Base-by-base conservation (phyloP, 2,113 vertebrate genomes). In the Ceyx margarethae region DNA sequence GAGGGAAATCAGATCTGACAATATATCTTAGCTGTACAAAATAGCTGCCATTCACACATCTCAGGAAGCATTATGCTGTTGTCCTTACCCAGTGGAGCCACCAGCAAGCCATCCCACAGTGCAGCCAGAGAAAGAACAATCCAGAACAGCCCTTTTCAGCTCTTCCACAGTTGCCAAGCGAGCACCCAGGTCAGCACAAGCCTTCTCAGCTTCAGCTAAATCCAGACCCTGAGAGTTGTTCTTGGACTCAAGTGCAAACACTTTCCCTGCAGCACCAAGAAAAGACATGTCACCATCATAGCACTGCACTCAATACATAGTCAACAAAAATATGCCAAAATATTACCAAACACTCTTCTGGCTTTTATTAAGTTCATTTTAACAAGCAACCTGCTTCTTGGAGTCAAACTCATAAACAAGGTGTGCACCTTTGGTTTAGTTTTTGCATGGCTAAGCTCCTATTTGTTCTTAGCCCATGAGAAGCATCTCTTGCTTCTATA, bases 21-120 rank as follows among this genome's bases (percentile, higher is more conserved):
- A 58, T 33, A 65, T 64, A 33, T n/a, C 50, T 40, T 25, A 64
- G 53, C 45, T 23, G 43, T 29, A 67, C 31, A 67, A 66, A 54
- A 53, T 6, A 11, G 22, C 43, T 61, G 37, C 46, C 67, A 71
- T 50, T 92, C 23, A 7, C 58, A 35, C 18, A 71, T 75, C 45
- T 77, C 78, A 91, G 54, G 57, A 87, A 61, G 65, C 2, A 29
- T 82, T 91, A 67, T 48, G 33, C 23, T 53, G 15, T 83, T 78
- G 42, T 89, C 68, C 98, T 98, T 98, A 99, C 99, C 99, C 99
- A 0, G 98, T 93, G 18, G 95, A 96, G 89, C 98, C 98, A 1
- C 98, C 98, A 0, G 98, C 96, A 7, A 99, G 97, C 99, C 99
- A 99, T 85, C 98, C 99, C 0, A 95, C 98, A 80, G 98, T 97